Conservation (phyloP, 1,140 invertebrate species). For the Pristionchus pacificus region DNA sequence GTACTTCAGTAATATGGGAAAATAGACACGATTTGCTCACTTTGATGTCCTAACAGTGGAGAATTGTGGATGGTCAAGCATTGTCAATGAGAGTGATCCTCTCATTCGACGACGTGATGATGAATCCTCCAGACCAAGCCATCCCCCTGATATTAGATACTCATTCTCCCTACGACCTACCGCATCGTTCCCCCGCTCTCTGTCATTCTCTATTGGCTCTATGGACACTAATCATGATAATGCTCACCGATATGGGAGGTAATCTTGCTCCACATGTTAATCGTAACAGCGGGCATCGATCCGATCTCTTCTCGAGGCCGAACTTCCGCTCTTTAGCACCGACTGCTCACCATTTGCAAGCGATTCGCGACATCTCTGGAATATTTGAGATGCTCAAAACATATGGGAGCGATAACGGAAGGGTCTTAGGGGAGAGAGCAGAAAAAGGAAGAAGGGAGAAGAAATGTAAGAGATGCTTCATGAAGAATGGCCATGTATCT, state of each 20-base stretch:
- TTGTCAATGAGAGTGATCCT: slow-evolving; percentile 43
- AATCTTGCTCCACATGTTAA: slow-evolving; percentile 35
- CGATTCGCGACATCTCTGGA: too few species aligned
- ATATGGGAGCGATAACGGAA: too few species aligned
- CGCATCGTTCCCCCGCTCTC: neutral
- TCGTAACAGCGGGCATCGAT: too few species aligned
- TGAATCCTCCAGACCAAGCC: slow-evolving; percentile 33
- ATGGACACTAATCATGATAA: neutral
- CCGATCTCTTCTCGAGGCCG: too few species aligned
- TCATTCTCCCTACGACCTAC: slow-evolving; percentile 6
- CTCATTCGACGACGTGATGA: slow-evolving; percentile 41
- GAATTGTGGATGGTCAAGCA: slow-evolving; percentile 50
- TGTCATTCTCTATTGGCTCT: neutral
- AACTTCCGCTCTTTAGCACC: too few species aligned
- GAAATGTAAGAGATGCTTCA: too few species aligned
- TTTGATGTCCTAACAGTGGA: slow-evolving; percentile 48
- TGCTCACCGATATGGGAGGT: slow-evolving; percentile 28
- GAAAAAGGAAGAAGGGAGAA: too few species aligned
- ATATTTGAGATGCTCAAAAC: too few species aligned
- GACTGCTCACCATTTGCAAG: too few species aligned
- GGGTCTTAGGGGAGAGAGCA: too few species aligned
- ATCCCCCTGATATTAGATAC: slow-evolving; percentile 27
- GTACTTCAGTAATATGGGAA: slow-evolving; percentile 18
- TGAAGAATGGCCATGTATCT: too few species aligned
- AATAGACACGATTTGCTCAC: slow-evolving; percentile 11